phyloP scores from a whole-genome alignment of 2,888 invertebrate genomes.

The Volucella bombylans region DNA sequence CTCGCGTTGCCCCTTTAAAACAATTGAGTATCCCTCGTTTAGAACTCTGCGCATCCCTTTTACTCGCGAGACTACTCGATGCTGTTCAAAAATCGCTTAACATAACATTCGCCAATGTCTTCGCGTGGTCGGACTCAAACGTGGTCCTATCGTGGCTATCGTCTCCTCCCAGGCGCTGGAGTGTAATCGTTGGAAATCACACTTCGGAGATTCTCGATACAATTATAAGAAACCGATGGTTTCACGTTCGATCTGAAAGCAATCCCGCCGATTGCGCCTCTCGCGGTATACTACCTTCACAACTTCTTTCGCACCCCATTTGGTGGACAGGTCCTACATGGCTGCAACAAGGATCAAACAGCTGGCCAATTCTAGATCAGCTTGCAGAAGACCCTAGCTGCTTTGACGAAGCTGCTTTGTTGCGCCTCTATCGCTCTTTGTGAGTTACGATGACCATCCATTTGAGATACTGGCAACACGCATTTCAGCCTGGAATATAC shows the following conservation, averaged over 20 bases:
- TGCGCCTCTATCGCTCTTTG: neutral
- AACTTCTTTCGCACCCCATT: constrained; percentile 29
- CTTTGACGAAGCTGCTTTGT: neutral
- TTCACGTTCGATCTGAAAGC: constrained; percentile 58
- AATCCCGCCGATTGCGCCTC: constrained; percentile 73
- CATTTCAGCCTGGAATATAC: neutral
- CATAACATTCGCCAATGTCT: too few species aligned
- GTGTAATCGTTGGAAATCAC: constrained; percentile 61
- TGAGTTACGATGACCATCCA: neutral
- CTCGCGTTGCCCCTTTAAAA: too few species aligned
- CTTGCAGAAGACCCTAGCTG: neutral
- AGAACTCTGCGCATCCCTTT: too few species aligned
- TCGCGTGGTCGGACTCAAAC: too few species aligned
- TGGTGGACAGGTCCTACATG: constrained; percentile 71
- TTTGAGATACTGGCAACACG: neutral
- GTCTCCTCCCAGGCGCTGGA: too few species aligned
- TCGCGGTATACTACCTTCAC: constrained; percentile 60
- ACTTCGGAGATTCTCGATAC: constrained; percentile 62
- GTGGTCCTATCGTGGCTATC: too few species aligned
- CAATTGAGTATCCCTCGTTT: too few species aligned
- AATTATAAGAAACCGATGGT: constrained; percentile 56
- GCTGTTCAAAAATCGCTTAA: too few species aligned
- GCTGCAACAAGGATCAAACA: constrained; percentile 13
- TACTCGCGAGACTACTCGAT: too few species aligned
- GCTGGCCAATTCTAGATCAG: neutral